Evolutionary conservation across 35 echinoderm and acorn worm species (phyloP).

Genomic region (Apostichopus californicus): DNA sequence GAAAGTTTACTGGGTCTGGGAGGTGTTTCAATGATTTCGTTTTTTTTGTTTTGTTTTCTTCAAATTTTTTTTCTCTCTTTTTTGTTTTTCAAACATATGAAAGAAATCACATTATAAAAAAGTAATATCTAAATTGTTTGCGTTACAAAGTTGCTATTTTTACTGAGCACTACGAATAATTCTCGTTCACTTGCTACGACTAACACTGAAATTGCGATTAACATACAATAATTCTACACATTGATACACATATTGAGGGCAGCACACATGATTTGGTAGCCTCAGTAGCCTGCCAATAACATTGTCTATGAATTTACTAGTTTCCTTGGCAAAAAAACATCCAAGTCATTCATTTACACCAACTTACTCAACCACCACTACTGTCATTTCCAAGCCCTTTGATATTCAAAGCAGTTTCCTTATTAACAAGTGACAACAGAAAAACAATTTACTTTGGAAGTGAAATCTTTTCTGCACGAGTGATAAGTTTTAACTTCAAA

Average conservation of each 20-base stretch:
- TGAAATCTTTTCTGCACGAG: background rate
- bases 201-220: background rate
- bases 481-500: background rate
- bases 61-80: constrained; percentile 18
- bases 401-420: no score
- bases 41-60: background rate
- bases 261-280: constrained; percentile 17
- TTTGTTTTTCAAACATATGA: constrained; percentile 22
- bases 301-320: background rate
- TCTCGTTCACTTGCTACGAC: background rate
- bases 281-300: background rate
- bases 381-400: no score
- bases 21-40: constrained; percentile 37
- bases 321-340: no score
- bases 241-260: background rate
- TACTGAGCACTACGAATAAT: no score
- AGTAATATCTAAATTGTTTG: background rate
- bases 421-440: no score
- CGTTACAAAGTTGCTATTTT: background rate
- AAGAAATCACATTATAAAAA: constrained; percentile 3
- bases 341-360: no score
- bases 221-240: background rate
- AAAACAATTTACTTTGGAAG: background rate
- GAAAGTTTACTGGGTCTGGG: constrained; percentile 59
- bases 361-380: no score